Evolutionary conservation across 2,797 vertebrate genomes (phyloP), one percentile per base, ranked within the genome.

Genomic region (Anguilla obscura): DNA sequence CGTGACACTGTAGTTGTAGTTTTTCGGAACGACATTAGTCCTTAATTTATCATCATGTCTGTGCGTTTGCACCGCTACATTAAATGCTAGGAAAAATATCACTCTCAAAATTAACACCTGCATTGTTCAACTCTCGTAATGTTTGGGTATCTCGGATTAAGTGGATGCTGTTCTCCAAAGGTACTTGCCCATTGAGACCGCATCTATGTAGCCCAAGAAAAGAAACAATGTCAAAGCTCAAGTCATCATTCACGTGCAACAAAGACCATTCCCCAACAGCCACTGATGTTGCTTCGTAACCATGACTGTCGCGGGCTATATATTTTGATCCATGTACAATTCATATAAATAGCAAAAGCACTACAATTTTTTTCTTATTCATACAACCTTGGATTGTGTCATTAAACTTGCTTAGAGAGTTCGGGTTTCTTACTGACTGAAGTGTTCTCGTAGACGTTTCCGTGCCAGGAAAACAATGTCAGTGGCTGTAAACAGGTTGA

Each of bases 81-180:
- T 92, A 84, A 92, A 93, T 2, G 94, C 45, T 14, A 96, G 86
- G 87, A 95, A 90, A 87, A 95, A 92, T 58, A 95, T 83, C 90
- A 93, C 92, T 93, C 92, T 89, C 21, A 91, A 90, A 89, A 90
- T 93, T 90, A 94, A 91, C 91, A 92, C 90, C 92, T 93, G 95
- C 96, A 96, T 97, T 92, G 90, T 96, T 93, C 93, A 87, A 91
- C 56, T 91, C 56, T 83, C 50, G 86, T 88, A 87, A 92, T 87
- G 88, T 91, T n/a, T 27, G n/a, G 63, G 66, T 24, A 36, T 48
- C 80, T 24, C 45, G 33, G 54, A 85, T 88, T 33, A 54, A 63
- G 9, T 48, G 58, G 45, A 24, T 48, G 16, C 58, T 86, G 89
- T 80, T 87, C 45, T 85, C 50, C 86, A 82, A 88, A 52, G 87